A percentile compares a stretch with the other conserved stretches of the same genome.
Conservation (phyloP, 1,140 invertebrate genomes). For the Lasioglossum albipes region DNA sequence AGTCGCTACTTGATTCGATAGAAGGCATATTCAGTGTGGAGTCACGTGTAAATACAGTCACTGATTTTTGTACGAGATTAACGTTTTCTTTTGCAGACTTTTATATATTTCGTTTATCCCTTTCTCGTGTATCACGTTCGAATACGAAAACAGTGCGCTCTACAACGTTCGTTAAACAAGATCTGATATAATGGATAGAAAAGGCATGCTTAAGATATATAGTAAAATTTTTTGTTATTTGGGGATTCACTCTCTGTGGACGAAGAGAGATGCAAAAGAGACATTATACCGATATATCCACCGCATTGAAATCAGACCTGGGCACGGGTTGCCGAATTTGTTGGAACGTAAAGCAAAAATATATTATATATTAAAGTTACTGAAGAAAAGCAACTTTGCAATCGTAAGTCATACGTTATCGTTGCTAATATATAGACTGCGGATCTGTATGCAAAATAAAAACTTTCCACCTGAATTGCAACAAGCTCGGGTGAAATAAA, state of each 20-base stretch:
- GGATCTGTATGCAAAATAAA: too few species aligned
- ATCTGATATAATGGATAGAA: neutral
- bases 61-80: slow-evolving; percentile 49
- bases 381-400: too few species aligned
- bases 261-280: neutral
- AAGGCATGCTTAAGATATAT: neutral
- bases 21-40: slow-evolving; percentile 38
- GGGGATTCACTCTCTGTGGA: slow-evolving; percentile 41
- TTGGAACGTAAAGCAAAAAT: neutral
- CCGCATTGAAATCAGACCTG: neutral
- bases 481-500: too few species aligned
- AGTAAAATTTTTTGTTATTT: slow-evolving; percentile 20
- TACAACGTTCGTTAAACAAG: slow-evolving; percentile 1
- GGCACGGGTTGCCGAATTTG: neutral
- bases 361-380: neutral
- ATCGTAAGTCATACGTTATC: neutral
- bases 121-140: neutral
- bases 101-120: slow-evolving; percentile 39
- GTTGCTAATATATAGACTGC: neutral
- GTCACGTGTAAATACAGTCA: slow-evolving; percentile 36
- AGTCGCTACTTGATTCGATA: slow-evolving; percentile 30
- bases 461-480: too few species aligned
- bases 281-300: neutral
- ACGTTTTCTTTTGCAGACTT: slow-evolving; percentile 47
- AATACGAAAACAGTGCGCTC: too few species aligned